These are phyloP conservation scores for Hydrocynus forskahlii DNA, from an alignment of 2,797 vertebrate species.

Conservation along the genomic window DNA sequence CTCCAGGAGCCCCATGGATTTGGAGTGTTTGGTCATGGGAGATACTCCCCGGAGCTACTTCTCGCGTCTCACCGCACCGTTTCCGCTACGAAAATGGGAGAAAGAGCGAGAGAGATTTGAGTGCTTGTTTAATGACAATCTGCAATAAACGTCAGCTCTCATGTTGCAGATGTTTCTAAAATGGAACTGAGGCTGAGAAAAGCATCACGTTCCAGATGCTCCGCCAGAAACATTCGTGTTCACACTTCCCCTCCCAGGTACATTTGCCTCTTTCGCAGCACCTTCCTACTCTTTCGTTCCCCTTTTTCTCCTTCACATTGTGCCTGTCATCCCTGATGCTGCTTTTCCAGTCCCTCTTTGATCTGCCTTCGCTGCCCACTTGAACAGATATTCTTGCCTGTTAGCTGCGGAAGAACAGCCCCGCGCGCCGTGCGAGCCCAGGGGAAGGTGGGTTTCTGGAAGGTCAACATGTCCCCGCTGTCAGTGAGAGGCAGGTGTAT, in stretches of 20 bases:
- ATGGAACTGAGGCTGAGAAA: slow-evolving; percentile 43
- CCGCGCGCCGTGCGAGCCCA: slow-evolving; percentile 28
- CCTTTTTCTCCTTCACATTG: slow-evolving; percentile 1
- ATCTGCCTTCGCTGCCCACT: slow-evolving; percentile 32
- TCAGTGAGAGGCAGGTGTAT: slow-evolving; percentile 38
- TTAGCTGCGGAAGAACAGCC: slow-evolving; percentile 45
- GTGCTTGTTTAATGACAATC: slow-evolving; percentile 50
- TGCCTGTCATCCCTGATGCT: slow-evolving; percentile 14
- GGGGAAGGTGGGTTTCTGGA: slow-evolving; percentile 42
- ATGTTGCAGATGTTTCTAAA: slow-evolving; percentile 58
- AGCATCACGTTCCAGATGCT: slow-evolving; percentile 37
- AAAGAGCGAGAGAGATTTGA: slow-evolving; percentile 35
- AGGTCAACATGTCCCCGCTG: slow-evolving; percentile 43
- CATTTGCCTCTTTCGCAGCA: slow-evolving; percentile 28
- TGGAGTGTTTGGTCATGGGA: neutral
- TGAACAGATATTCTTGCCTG: slow-evolving; percentile 44
- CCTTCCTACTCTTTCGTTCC: slow-evolving; percentile 7
- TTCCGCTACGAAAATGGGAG: slow-evolving; percentile 24
- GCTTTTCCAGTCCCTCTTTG: slow-evolving; percentile 17
- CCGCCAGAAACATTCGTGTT: slow-evolving; percentile 35
- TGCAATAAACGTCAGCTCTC: slow-evolving; percentile 53
- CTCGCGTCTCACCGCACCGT: slow-evolving; percentile 18
- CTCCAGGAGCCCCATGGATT: neutral
- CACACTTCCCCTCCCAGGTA: slow-evolving; percentile 33
- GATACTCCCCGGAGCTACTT: slow-evolving; percentile 1